phyloP scores from a whole-genome alignment of 2,113 vertebrate genomes.

The Felis catus region DNA sequence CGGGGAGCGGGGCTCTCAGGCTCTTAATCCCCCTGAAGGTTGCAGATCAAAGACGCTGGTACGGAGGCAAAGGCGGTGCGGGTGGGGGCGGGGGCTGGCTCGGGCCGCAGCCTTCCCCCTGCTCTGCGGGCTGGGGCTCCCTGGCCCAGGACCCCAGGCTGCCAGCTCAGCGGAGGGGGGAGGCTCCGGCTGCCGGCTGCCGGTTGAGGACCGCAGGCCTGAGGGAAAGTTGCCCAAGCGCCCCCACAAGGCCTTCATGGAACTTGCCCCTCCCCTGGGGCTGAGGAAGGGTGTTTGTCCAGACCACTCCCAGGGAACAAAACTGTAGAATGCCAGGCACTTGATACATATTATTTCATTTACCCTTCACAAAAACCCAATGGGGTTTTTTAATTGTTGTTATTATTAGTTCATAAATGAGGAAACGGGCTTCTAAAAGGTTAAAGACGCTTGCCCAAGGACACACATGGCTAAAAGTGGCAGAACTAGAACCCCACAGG shows the following conservation, averaged over 20 bases:
- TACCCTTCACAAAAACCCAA: background rate
- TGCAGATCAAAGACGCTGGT: conserved; percentile 73
- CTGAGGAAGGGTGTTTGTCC: background rate
- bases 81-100: background rate
- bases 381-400: background rate
- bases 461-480: background rate
- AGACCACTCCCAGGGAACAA: background rate
- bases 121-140: background rate
- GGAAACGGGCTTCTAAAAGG: background rate
- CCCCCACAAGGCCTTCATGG: background rate
- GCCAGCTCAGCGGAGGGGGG: background rate
- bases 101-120: background rate
- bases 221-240: conserved; percentile 8
- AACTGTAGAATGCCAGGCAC: background rate
- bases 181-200: background rate
- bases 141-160: background rate
- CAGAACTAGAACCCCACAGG: background rate
- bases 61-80: background rate
- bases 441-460: background rate
- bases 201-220: background rate
- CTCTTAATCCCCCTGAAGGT: conserved; percentile 75
- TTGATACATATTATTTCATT: background rate
- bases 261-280: background rate
- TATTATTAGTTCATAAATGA: conserved; percentile 45
- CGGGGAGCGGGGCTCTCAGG: conserved; percentile 62